A percentile compares a stretch with the other conserved stretches of the same genome.
Evolutionary conservation across 2,113 vertebrate species (phyloP).

Genomic region (Dromiciops gliroides): DNA sequence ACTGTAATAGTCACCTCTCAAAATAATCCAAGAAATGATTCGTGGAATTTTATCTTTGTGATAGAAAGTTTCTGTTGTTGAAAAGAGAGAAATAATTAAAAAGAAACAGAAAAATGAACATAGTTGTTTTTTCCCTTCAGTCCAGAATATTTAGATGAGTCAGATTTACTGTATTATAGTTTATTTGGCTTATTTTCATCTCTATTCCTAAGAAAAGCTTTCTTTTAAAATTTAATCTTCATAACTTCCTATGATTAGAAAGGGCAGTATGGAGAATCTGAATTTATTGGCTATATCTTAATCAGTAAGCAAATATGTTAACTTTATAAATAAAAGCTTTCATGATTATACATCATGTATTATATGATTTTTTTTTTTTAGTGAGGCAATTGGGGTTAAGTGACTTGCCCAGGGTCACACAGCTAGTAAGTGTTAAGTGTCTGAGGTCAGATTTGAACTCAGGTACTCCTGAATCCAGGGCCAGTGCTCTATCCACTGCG

Average conservation of each 20-base stretch:
- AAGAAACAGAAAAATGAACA: background rate
- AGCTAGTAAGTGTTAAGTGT: too few species aligned
- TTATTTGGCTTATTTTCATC: background rate
- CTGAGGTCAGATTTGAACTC: too few species aligned
- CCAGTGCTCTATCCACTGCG: too few species aligned
- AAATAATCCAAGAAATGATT: background rate
- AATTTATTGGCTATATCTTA: background rate
- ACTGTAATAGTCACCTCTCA: constrained; percentile 4
- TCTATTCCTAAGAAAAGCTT: background rate
- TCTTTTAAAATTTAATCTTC: constrained; percentile 28
- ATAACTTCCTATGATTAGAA: constrained; percentile 4
- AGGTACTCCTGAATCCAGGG: too few species aligned
- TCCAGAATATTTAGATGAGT: background rate
- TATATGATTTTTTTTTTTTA: too few species aligned
- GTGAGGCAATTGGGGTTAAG: too few species aligned
- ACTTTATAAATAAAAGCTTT: background rate
- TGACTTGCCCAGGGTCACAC: too few species aligned
- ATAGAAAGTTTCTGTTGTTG: constrained; percentile 14
- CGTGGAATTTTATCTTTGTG: background rate
- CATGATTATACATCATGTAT: background rate
- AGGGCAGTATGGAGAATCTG: background rate
- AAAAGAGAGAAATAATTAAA: background rate
- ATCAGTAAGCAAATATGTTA: background rate
- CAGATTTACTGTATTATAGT: background rate
- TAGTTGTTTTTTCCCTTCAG: background rate